A percentile compares a stretch with the other conserved stretches of the same genome.
Conservation (phyloP, 2,888 invertebrate genomes). For the Lasius platythorax region DNA sequence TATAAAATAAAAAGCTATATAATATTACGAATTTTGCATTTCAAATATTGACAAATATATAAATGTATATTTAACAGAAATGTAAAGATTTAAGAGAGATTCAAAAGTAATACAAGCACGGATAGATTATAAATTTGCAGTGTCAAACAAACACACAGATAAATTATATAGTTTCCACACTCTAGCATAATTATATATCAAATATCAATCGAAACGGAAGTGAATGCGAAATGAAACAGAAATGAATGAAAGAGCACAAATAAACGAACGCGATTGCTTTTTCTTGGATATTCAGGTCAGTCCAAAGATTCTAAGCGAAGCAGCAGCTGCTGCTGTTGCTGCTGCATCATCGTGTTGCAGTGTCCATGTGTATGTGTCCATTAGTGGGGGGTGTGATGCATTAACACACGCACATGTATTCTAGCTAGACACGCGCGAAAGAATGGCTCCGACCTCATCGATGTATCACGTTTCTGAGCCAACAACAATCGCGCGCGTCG, state of each 20-base stretch:
- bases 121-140: no score
- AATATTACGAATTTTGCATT: not conserved
- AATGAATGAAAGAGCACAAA: constrained; percentile 12
- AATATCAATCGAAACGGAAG: constrained; percentile 1
- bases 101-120: not conserved
- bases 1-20: not conserved
- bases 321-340: constrained; percentile 16
- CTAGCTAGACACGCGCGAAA: constrained; percentile 23
- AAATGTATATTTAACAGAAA: not conserved
- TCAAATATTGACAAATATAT: not conserved
- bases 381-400: constrained; percentile 24
- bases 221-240: constrained; percentile 4
- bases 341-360: constrained; percentile 35
- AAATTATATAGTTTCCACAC: not conserved
- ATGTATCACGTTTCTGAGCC: not conserved
- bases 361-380: not conserved
- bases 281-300: constrained; percentile 38
- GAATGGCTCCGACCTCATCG: constrained; percentile 32
- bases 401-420: constrained; percentile 36
- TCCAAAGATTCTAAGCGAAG: not conserved
- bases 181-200: not conserved
- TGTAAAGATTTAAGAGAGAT: not conserved
- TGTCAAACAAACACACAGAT: not conserved
- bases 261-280: not conserved
- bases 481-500: not conserved